Percentiles rank a stretch among this genome's conserved stretches.
Conservation (phyloP, 2,797 vertebrate genomes). For the Cossypha niveicapilla region DNA sequence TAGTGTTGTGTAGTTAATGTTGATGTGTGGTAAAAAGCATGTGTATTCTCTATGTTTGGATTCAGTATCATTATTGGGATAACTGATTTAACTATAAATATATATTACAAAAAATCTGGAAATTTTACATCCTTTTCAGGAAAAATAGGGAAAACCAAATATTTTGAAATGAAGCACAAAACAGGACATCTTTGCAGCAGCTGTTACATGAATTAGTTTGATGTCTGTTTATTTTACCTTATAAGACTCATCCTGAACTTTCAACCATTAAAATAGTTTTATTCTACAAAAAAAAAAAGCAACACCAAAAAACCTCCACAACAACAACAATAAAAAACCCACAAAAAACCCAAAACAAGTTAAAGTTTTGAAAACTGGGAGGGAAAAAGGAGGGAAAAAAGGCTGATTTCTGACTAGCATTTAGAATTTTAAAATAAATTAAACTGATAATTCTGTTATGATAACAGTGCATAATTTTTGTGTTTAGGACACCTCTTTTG, state of each 20-base stretch:
- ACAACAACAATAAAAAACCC: no score
- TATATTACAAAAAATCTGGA: background rate
- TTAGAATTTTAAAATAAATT: background rate
- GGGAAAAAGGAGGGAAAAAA: rapidly evolving
- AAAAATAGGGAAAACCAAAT: background rate
- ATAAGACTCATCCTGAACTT: background rate
- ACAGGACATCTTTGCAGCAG: background rate
- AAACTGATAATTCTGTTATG: background rate
- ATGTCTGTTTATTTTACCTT: background rate
- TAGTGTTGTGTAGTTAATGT: background rate
- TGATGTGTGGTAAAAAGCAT: background rate
- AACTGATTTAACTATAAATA: background rate
- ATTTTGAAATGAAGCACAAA: background rate
- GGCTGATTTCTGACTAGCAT: background rate
- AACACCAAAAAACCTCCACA: no score
- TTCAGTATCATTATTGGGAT: background rate
- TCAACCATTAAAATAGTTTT: background rate
- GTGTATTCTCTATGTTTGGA: rapidly evolving
- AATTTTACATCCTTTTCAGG: background rate
- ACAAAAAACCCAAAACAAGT: no score
- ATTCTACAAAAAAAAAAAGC: background rate
- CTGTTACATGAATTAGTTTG: background rate
- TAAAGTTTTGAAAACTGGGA: background rate
- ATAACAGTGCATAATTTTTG: background rate
- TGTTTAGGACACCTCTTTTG: background rate